Evolutionary conservation across 2,113 vertebrate species (phyloP), one percentile per base, ranked within the genome.

Genomic region (Ctenodactylus gundi): DNA sequence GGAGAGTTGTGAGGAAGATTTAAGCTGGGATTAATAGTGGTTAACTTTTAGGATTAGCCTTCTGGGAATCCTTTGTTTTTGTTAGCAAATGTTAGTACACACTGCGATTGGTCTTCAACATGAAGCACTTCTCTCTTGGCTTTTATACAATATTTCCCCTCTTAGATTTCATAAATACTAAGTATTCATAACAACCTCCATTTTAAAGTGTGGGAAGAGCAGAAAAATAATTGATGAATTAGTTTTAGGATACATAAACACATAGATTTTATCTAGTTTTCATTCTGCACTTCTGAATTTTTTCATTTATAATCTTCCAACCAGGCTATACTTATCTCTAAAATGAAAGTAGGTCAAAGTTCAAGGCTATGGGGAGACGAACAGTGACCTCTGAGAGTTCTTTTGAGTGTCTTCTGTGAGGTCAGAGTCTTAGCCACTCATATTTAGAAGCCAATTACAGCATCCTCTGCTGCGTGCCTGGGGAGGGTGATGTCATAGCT

Each of bases 31-130:
- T 93, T 88, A 93, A 96, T 85, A 82, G 92, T 51, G 86, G 86
- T 87, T 89, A 91, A 82, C 78, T 93, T 94, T 76, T 83, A 94
- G 88, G 77, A 90, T 92, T 75, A 90, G 55, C 27, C 91, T 95
- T n/a, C 94, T 88, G 77, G 82, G 82, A 94, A 92, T 90, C 51
- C 67, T 96, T 92, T 85, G 51, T 67, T 96, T 92, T 95, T 91
- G 31, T 57, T 92, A 39, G 88, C 83, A 80, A 94, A 84, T 44
- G 12, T 77, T 91, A 81, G 62, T 83, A 89, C 15, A 8, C 53
- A 60, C 39, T 75, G 25, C 44, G 72, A 75, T 83, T 85, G 34
- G 90, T 92, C 81, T 81, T 88, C 57, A 78, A 49, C 31, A 78
- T 15, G 20, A 96, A 93, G 90, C 53, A 44, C 55, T 96, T 92